Conservation (phyloP, 2,797 vertebrate genomes). For the Muraenolepis orangiensis region DNA sequence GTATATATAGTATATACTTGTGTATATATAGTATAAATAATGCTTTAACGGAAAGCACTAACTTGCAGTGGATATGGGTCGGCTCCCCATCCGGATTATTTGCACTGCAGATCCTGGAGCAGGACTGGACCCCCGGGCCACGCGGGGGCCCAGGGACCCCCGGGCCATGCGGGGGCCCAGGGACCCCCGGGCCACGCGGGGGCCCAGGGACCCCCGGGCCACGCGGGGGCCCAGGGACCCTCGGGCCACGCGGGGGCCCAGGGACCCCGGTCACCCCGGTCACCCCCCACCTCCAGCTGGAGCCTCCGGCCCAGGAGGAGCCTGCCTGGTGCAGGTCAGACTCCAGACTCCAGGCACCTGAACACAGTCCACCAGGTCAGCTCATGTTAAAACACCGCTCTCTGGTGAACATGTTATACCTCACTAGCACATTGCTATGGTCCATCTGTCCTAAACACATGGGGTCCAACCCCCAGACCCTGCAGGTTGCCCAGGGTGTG, state of each 20-base stretch:
- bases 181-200: too few relatives aligned
- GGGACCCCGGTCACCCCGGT: too few relatives aligned
- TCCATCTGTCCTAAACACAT: background rate
- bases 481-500: background rate
- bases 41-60: too few relatives aligned
- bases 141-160: background rate
- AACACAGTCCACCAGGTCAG: slow-evolving; percentile 47
- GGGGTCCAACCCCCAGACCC: background rate
- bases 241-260: too few relatives aligned
- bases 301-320: slow-evolving; percentile 39
- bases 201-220: too few relatives aligned
- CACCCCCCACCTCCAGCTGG: too few relatives aligned
- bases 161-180: background rate
- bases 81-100: background rate
- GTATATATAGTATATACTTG: too few relatives aligned
- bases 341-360: slow-evolving; percentile 46
- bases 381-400: too few relatives aligned
- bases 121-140: background rate
- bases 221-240: background rate
- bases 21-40: too few relatives aligned
- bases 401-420: too few relatives aligned
- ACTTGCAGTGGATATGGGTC: too few relatives aligned
- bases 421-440: background rate
- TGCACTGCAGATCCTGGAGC: background rate
- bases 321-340: slow-evolving; percentile 31